These are phyloP conservation scores for Lateolabrax maculatus DNA, from an alignment of 2,797 vertebrate species.

Conservation along the genomic window DNA sequence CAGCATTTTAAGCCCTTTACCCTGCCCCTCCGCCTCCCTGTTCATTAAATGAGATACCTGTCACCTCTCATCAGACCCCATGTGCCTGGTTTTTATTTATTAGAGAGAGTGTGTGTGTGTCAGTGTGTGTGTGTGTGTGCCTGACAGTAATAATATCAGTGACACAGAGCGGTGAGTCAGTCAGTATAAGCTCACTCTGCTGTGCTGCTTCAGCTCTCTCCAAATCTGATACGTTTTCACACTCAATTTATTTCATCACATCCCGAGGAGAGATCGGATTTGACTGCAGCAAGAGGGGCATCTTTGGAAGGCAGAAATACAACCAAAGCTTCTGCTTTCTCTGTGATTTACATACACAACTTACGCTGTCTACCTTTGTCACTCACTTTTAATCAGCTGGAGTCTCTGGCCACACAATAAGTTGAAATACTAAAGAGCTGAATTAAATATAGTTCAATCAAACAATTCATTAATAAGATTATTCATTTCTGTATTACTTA, in stretches of 20 bases:
- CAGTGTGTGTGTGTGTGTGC: conserved; percentile 3
- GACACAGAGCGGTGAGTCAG: conserved; percentile 49
- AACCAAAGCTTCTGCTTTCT: background rate
- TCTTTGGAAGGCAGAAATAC: conserved; percentile 2
- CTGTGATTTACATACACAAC: background rate
- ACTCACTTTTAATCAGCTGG: background rate
- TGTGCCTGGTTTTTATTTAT: conserved; percentile 13
- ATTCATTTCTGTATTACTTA: background rate
- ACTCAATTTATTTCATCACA: conserved; percentile 62
- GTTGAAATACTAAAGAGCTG: background rate
- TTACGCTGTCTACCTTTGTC: background rate
- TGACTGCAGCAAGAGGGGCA: conserved; percentile 20
- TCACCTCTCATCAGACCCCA: conserved; percentile 38
- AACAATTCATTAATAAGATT: background rate
- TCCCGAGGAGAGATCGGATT: conserved; percentile 25
- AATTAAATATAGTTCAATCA: background rate
- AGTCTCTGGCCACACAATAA: background rate
- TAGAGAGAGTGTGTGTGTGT: conserved; percentile 10
- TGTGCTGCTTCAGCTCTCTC: conserved; percentile 55
- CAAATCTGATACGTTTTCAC: conserved; percentile 66
- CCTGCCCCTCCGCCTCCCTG: background rate
- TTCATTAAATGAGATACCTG: conserved; percentile 50
- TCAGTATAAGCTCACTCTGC: conserved; percentile 39
- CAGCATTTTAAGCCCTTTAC: conserved; percentile 21
- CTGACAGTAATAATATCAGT: conserved; percentile 38